These are phyloP conservation scores for Microplitis mediator DNA, from an alignment of 1,140 invertebrate genomes.

Conservation along the genomic window DNA sequence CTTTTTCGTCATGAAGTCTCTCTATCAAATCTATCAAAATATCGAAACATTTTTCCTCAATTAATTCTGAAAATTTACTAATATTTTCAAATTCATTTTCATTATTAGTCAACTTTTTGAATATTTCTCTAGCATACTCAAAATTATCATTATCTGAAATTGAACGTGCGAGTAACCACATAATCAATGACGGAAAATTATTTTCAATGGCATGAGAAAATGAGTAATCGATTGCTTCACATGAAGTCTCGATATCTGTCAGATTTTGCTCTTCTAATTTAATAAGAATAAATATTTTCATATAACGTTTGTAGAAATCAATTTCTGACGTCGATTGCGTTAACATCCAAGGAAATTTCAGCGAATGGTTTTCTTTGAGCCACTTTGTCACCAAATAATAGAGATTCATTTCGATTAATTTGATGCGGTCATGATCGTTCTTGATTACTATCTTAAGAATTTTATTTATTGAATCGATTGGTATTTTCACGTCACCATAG, in stretches of 20 bases:
- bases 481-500: constrained; percentile 46
- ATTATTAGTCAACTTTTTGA: constrained; percentile 33
- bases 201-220: constrained; percentile 51
- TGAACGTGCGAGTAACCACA: constrained; percentile 35
- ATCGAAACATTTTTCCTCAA: constrained; percentile 44
- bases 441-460: constrained; percentile 39
- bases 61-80: constrained; percentile 35
- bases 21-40: constrained; percentile 44
- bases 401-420: constrained; percentile 55
- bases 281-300: constrained; percentile 50
- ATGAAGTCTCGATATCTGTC: constrained; percentile 40
- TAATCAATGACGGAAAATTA: constrained; percentile 49
- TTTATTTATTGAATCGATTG: constrained; percentile 44
- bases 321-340: constrained; percentile 43
- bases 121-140: constrained; percentile 27
- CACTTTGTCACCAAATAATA: constrained; percentile 47
- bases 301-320: constrained; percentile 56
- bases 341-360: constrained; percentile 54
- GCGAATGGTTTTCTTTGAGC: constrained; percentile 24
- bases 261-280: constrained; percentile 47
- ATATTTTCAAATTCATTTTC: constrained; percentile 32
- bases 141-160: background rate
- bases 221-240: constrained; percentile 37
- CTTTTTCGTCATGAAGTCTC: constrained; percentile 48
- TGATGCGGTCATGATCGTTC: constrained; percentile 26